A percentile compares a stretch with the other conserved stretches of the same genome.
phyloP scores from a whole-genome alignment of 2,113 vertebrate species.

The Numida meleagris region DNA sequence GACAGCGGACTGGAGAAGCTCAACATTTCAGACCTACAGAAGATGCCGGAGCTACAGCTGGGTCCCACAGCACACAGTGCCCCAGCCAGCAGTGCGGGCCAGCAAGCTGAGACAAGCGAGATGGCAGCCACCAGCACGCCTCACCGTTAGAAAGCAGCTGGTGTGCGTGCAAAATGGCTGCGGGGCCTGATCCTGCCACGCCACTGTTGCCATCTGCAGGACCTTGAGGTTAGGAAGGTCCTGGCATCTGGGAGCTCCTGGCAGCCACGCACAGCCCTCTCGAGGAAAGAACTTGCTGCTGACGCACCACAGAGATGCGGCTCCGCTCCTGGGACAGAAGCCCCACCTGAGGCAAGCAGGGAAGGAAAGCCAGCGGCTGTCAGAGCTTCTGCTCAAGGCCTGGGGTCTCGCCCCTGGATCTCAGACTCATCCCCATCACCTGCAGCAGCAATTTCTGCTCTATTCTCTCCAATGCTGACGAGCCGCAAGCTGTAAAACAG shows the following conservation, averaged over 20 bases:
- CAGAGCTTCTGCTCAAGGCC: background rate
- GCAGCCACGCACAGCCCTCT: no score
- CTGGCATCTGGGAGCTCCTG: rapidly evolving
- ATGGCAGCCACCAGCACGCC: rapidly evolving
- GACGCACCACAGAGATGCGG: background rate
- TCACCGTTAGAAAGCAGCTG: background rate
- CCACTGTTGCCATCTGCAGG: rapidly evolving
- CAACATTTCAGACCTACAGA: background rate
- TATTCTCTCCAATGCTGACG: rapidly evolving
- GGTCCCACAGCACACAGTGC: rapidly evolving
- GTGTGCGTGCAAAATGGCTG: rapidly evolving
- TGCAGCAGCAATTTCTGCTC: background rate
- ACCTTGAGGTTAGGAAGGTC: background rate
- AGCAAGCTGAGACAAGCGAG: rapidly evolving
- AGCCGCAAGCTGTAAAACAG: background rate
- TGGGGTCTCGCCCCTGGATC: rapidly evolving
- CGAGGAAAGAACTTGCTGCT: background rate
- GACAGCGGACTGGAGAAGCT: rapidly evolving
- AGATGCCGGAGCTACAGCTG: background rate
- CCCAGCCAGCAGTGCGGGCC: rapidly evolving
- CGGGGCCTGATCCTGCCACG: background rate
- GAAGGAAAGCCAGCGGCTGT: background rate
- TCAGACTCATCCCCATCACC: background rate
- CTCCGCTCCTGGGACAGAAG: background rate
- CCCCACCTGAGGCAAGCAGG: background rate